These are phyloP conservation scores for Trissoscelio sp. DNA, from an alignment of 2,888 invertebrate species.

Conservation along the genomic window DNA sequence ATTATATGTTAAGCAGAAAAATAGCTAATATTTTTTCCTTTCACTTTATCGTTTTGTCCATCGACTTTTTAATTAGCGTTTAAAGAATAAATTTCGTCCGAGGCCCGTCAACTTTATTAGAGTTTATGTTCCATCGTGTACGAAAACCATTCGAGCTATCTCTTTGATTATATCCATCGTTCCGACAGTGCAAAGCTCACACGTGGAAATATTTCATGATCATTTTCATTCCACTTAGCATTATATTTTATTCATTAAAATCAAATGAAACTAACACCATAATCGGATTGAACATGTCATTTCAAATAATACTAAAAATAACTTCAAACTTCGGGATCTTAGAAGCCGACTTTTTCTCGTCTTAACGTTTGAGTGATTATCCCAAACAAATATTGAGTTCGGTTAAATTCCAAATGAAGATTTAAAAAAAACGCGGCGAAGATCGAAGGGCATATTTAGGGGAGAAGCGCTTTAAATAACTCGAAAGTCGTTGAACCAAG, in stretches of 20 bases:
- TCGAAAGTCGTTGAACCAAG: slow-evolving; percentile 74
- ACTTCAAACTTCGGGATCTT: background rate
- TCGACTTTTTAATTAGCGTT: slow-evolving; percentile 19
- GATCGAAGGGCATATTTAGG: slow-evolving; percentile 65
- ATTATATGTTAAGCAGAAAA: background rate
- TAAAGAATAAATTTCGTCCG: slow-evolving; percentile 37
- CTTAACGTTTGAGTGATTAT: slow-evolving; percentile 21
- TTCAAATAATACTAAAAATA: too few species aligned
- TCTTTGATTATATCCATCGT: slow-evolving; percentile 25
- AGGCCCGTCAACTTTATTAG: slow-evolving; percentile 23
- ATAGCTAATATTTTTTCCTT: slow-evolving; percentile 6
- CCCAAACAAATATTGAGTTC: slow-evolving; percentile 26
- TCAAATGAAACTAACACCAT: too few species aligned
- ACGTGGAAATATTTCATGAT: background rate
- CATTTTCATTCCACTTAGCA: slow-evolving; percentile 9
- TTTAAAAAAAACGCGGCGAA: slow-evolving; percentile 54
- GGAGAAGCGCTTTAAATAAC: slow-evolving; percentile 73
- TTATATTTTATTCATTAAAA: too few species aligned
- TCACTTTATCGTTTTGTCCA: slow-evolving; percentile 8
- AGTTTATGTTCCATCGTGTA: slow-evolving; percentile 34
- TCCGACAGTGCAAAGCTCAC: too few species aligned
- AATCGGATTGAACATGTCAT: too few species aligned
- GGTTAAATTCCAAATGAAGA: slow-evolving; percentile 32
- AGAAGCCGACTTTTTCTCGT: background rate
- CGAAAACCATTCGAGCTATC: slow-evolving; percentile 19